Base-by-base conservation (phyloP, 2,113 vertebrate genomes). In the Brachyistius frenatus region DNA sequence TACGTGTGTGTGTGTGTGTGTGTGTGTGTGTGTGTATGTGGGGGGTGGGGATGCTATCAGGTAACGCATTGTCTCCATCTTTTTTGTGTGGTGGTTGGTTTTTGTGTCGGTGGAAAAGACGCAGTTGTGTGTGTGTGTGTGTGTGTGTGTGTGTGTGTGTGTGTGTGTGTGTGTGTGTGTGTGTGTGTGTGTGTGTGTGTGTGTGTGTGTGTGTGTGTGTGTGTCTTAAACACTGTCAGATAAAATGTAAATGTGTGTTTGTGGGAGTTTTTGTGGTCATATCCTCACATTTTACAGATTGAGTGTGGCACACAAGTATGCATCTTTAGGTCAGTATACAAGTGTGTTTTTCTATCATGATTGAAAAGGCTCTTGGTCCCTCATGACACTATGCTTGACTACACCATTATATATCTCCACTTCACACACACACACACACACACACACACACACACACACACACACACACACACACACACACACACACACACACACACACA, bases 261-360 rank as follows among this genome's bases (percentile, higher is more conserved):
- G 35, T 14, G 11, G 30, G 54, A 11, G 10, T 32, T 55, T 23
- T 31, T 3, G 53, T 11, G 30, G 53, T 55, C 30, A 13, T 32
- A 14, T 13, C 32, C 11, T 55, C 49, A n/a, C 5, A 44, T 9
- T 44, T 9, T 44, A 44, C 41, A 44, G 41, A 44, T 10, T 44
- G 2, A 10, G 8, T 44, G 41, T 44, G 41, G 13, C 4, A 11
- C 4, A 33, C 3, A 53, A 2, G 31, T 55, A 2, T 14, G 23
- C 13, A 10, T 14, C 2, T 68, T 16, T 2, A 2, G 7, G 9
- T 71, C 41, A 41, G 9, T 13, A 23, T 39, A 6, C 35, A 31
- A 1, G 11, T 56, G 36, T 44, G 44, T 39, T 78, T 66, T 78
- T 80, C 62, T 53, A 68, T 50, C 60, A 73, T 80, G 81, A 87